phyloP scores from a whole-genome alignment of 35 echinoderm and acorn worm species.

The Lytechinus pictus region DNA sequence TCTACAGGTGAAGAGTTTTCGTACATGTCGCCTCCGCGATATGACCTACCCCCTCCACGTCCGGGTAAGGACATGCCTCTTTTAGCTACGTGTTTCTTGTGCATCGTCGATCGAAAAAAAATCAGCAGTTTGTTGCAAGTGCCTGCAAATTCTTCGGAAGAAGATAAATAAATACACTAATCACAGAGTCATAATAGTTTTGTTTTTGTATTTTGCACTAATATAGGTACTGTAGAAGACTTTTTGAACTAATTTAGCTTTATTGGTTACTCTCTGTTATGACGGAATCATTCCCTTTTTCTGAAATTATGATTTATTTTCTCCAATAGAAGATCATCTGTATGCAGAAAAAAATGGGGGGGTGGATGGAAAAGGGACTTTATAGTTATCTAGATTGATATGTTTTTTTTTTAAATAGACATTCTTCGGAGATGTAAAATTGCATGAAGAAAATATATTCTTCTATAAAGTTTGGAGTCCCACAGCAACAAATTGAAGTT shows the following conservation, averaged over 20 bases:
- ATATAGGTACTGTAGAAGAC: not conserved
- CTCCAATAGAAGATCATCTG: no score
- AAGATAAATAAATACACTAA: not conserved
- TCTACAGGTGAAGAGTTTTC: slow-evolving; percentile 66
- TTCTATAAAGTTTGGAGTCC: no score
- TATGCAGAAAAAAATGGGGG: no score
- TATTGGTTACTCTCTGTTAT: no score
- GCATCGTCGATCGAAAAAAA: not conserved
- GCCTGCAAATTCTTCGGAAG: not conserved
- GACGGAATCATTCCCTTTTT: no score
- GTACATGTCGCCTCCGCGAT: slow-evolving; percentile 61
- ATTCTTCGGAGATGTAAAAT: no score
- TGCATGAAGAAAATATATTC: no score
- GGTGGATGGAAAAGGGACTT: no score
- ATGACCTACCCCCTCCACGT: not conserved
- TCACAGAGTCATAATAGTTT: not conserved
- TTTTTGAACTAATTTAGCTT: not conserved
- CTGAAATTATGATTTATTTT: no score
- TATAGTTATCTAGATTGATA: no score
- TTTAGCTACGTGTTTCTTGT: not conserved
- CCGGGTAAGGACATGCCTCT: not conserved
- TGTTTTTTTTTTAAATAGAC: no score
- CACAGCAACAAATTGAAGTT: no score
- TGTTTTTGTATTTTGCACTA: slow-evolving; percentile 9
- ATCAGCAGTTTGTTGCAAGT: not conserved